Evolutionary conservation across 2,113 vertebrate species (phyloP).

Genomic region (Microtus ochrogaster): DNA sequence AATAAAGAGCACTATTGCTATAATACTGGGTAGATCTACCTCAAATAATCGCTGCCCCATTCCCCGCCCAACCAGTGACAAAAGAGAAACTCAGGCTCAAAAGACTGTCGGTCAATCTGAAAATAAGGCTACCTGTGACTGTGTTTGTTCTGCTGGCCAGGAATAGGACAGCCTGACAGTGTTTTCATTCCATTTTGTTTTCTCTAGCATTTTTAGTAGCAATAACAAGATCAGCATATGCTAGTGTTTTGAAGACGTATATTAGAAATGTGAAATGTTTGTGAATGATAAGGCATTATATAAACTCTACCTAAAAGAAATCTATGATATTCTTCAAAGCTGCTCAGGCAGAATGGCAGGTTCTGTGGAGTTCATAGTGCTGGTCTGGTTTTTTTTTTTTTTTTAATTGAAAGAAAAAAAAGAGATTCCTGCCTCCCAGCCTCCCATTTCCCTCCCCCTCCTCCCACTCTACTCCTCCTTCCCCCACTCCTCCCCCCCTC

Average conservation of each 20-base stretch:
- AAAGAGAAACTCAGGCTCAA: not conserved
- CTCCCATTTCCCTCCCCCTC: no score
- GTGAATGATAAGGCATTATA: slow-evolving; percentile 47
- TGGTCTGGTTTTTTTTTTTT: not conserved
- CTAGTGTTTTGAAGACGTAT: slow-evolving; percentile 42
- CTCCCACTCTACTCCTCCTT: no score
- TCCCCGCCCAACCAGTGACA: not conserved
- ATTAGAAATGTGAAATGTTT: slow-evolving; percentile 49
- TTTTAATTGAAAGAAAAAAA: no score
- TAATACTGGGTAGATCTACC: not conserved
- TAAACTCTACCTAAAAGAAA: not conserved
- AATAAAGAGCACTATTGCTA: slow-evolving; percentile 33
- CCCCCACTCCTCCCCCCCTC: no score
- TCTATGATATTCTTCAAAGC: slow-evolving; percentile 13
- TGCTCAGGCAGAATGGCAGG: not conserved
- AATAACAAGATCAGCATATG: slow-evolving; percentile 31
- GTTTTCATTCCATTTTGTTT: slow-evolving; percentile 48
- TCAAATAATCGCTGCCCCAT: not conserved
- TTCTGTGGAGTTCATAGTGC: not conserved
- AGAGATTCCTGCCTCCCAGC: no score
- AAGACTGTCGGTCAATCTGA: not conserved
- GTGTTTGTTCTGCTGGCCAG: slow-evolving; percentile 7
- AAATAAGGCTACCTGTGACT: not conserved
- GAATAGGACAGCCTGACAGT: not conserved
- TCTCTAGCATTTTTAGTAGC: not conserved